Conservation (phyloP, 2,888 invertebrate genomes). For the Hermaeophaga mercurialis region DNA sequence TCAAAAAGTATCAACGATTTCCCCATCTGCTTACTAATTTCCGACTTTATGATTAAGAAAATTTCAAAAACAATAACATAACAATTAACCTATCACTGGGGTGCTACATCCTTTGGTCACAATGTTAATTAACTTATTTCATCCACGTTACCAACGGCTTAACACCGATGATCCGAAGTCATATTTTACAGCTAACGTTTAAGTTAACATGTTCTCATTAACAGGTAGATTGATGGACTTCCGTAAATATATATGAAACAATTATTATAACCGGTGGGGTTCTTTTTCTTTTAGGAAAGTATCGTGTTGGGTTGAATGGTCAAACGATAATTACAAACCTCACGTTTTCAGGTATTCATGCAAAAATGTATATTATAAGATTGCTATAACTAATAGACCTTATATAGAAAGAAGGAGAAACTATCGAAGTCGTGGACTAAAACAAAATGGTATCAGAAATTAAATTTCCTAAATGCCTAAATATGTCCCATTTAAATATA, state of each 20-base stretch:
- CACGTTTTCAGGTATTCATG: too few species aligned
- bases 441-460: too few species aligned
- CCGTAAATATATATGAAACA: conserved; percentile 17
- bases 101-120: conserved; percentile 12
- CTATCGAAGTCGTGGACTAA: too few species aligned
- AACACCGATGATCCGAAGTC: neutral
- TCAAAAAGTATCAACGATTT: too few species aligned
- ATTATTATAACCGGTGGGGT: conserved; percentile 5
- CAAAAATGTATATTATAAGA: too few species aligned
- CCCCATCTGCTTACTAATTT: neutral
- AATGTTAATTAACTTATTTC: conserved; percentile 18
- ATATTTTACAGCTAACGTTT: neutral
- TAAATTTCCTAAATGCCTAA: too few species aligned
- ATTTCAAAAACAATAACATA: conserved; percentile 7
- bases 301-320: too few species aligned
- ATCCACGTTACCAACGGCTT: neutral
- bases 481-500: too few species aligned
- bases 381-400: too few species aligned
- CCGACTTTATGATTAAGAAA: neutral
- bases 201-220: too few species aligned
- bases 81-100: conserved; percentile 20
- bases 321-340: too few species aligned
- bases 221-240: conserved; percentile 16
- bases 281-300: neutral
- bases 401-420: too few species aligned